These are phyloP conservation scores for Struthidea cinerea DNA, from an alignment of 2,113 vertebrate species.

Conservation along the genomic window DNA sequence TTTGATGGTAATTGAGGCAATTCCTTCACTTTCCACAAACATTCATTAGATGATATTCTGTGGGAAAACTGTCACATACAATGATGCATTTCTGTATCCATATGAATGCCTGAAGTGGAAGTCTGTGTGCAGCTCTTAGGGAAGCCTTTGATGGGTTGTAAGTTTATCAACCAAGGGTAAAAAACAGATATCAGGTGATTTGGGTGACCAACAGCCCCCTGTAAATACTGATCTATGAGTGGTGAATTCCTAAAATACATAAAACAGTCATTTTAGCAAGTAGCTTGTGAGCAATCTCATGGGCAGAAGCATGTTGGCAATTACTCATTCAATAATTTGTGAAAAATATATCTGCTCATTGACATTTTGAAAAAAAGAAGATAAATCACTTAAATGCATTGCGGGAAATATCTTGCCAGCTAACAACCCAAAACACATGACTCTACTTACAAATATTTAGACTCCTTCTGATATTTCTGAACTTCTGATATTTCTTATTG, in stretches of 20 bases:
- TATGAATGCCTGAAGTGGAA: constrained; percentile 12
- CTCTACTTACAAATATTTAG: neutral
- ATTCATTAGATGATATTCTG: constrained; percentile 57
- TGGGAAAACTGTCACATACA: constrained; percentile 5
- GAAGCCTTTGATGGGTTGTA: neutral
- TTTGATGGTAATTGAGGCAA: constrained; percentile 58
- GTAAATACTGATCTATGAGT: neutral
- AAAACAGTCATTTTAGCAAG: neutral
- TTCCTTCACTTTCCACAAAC: constrained; percentile 50
- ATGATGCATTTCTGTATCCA: constrained; percentile 13
- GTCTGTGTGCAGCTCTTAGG: neutral
- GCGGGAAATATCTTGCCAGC: neutral
- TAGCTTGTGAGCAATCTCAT: neutral
- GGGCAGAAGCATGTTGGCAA: neutral
- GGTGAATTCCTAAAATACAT: neutral
- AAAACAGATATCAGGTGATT: neutral
- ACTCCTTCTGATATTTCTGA: neutral
- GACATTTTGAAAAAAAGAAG: neutral
- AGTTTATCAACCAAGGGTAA: neutral
- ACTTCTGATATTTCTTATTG: neutral
- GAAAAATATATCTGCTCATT: constrained; percentile 1
- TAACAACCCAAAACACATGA: neutral
- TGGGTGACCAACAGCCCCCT: neutral
- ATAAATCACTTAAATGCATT: neutral
- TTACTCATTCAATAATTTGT: constrained; percentile 23